Percentiles rank a stretch among this genome's conserved stretches.
Evolutionary conservation across 2,113 vertebrate genomes (phyloP).

Genomic region (Manacus vitellinus): DNA sequence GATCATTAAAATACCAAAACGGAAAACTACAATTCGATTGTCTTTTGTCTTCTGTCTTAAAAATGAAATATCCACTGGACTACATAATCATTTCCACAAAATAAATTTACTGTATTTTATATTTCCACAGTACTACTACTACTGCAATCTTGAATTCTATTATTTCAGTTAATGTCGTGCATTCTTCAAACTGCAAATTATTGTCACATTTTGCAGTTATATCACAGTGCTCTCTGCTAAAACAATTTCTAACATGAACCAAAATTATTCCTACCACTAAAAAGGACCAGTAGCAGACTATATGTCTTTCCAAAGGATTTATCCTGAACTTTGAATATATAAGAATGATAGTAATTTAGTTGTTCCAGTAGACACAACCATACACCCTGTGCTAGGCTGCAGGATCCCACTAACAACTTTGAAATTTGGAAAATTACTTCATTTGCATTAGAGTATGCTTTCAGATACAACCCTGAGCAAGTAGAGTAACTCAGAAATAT

Average conservation of each 20-base stretch:
- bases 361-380: neutral
- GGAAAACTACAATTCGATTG: neutral
- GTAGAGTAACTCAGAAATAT: neutral
- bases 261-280: neutral
- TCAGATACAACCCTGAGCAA: neutral
- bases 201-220: neutral
- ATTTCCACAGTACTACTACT: neutral
- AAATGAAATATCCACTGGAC: conserved; percentile 1
- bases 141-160: neutral
- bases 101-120: neutral
- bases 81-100: neutral
- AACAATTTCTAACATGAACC: neutral
- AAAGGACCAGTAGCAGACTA: neutral
- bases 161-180: neutral
- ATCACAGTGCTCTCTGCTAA: neutral
- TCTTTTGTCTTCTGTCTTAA: neutral
- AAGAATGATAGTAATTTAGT: neutral
- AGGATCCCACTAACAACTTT: neutral
- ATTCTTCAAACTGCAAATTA: neutral
- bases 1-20: neutral
- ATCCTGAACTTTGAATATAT: neutral
- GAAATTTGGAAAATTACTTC: neutral
- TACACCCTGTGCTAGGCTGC: fast-evolving
- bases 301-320: neutral
- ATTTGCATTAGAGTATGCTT: neutral